Evolutionary conservation across 2,888 invertebrate species (phyloP).

Genomic region (Bombylius discolor): DNA sequence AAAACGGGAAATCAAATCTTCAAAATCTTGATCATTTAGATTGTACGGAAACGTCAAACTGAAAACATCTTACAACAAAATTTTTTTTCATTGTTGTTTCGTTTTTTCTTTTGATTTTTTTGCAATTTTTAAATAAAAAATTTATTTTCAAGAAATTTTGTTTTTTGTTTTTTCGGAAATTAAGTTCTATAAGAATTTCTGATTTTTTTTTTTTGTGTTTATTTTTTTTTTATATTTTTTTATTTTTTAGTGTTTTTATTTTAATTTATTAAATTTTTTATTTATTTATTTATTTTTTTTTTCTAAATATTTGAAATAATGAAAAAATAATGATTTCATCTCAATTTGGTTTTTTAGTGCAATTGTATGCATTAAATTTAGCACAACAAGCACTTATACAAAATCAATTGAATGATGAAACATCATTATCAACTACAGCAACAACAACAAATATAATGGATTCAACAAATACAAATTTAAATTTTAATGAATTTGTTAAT

Average conservation of each 20-base stretch:
- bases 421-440: background rate
- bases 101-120: background rate
- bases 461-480: background rate
- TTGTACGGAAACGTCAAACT: background rate
- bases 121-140: background rate
- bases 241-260: background rate
- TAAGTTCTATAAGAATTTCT: no score
- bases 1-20: background rate
- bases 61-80: background rate
- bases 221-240: background rate
- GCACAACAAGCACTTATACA: background rate
- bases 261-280: background rate
- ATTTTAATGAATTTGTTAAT: background rate
- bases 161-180: no score
- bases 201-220: background rate
- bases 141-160: no score
- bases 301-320: background rate
- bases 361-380: constrained; percentile 3
- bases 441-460: background rate
- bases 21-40: background rate
- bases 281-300: background rate
- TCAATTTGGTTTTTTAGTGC: constrained; percentile 2
- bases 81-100: no score
- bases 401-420: background rate
- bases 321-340: background rate